Evolutionary conservation across 2,888 invertebrate species (phyloP).

Genomic region (Masnerella sp.): DNA sequence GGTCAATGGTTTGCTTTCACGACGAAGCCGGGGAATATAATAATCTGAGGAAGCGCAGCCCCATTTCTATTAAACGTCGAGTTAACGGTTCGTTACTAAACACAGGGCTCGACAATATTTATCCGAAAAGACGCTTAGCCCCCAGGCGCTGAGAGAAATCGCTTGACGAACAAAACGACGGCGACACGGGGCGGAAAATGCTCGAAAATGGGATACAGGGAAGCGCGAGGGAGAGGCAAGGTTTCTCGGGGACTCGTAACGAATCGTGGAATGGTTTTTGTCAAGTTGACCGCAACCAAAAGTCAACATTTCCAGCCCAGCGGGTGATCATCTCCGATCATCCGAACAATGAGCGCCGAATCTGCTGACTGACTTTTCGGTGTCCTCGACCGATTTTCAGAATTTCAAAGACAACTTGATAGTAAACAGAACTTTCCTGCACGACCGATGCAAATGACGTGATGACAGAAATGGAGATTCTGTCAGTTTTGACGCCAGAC

Average conservation of each 20-base stretch:
- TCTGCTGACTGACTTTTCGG: slow-evolving; percentile 44
- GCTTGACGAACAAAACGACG: slow-evolving; percentile 27
- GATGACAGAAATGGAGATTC: slow-evolving; percentile 34
- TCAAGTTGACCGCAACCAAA: slow-evolving; percentile 71
- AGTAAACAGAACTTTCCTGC: slow-evolving; percentile 14
- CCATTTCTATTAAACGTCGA: slow-evolving; percentile 71
- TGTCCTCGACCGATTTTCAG: slow-evolving; percentile 55
- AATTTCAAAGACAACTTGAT: slow-evolving; percentile 42
- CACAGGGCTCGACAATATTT: slow-evolving; percentile 68
- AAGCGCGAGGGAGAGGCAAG: slow-evolving; percentile 27
- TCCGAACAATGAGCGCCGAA: slow-evolving; percentile 47
- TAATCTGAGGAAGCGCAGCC: slow-evolving; percentile 3
- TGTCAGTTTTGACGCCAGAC: too few relatives aligned
- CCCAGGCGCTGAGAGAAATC: slow-evolving; percentile 59
- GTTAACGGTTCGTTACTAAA: slow-evolving; percentile 75
- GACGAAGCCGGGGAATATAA: slow-evolving; percentile 5
- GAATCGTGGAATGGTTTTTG: slow-evolving; percentile 74
- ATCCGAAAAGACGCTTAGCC: slow-evolving; percentile 73
- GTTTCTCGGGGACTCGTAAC: slow-evolving; percentile 64
- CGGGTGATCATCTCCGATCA: slow-evolving; percentile 64
- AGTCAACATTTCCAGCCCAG: slow-evolving; percentile 73
- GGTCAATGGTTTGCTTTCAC: slow-evolving; percentile 20
- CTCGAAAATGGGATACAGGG: slow-evolving; percentile 8
- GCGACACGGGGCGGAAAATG: slow-evolving; percentile 38
- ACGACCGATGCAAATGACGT: slow-evolving; percentile 30